phyloP scores from a whole-genome alignment of 2,113 vertebrate species.

The Athene noctua region DNA sequence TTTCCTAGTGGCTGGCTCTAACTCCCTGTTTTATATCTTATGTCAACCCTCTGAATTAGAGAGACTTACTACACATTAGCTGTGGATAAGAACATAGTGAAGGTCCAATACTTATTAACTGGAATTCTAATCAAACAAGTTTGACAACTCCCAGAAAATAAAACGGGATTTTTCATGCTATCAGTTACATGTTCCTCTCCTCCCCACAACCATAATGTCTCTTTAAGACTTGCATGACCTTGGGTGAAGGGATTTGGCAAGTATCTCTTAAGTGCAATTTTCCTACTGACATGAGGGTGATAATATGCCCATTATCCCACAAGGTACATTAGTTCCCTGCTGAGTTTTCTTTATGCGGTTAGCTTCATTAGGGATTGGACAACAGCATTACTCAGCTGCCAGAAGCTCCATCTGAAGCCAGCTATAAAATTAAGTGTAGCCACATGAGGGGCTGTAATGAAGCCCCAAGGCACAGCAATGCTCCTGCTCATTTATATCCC shows the following conservation, averaged over 20 bases:
- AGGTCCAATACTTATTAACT: neutral
- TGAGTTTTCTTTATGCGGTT: neutral
- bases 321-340: neutral
- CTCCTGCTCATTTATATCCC: neutral
- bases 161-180: neutral
- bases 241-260: neutral
- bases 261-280: neutral
- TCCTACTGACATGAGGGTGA: neutral
- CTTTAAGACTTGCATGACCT: neutral
- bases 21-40: too few relatives aligned
- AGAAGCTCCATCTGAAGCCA: conserved; percentile 38
- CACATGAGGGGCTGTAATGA: neutral
- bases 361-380: neutral
- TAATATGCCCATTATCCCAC: neutral
- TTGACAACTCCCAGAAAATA: neutral
- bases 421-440: conserved; percentile 34
- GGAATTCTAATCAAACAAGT: neutral
- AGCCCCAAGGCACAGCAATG: neutral
- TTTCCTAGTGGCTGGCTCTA: neutral
- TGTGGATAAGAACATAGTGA: neutral
- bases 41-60: neutral
- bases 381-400: neutral
- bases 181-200: neutral
- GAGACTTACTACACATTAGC: neutral
- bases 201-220: neutral